Evolutionary conservation across 2,113 vertebrate species (phyloP).

Genomic region (Salminus brasiliensis): DNA sequence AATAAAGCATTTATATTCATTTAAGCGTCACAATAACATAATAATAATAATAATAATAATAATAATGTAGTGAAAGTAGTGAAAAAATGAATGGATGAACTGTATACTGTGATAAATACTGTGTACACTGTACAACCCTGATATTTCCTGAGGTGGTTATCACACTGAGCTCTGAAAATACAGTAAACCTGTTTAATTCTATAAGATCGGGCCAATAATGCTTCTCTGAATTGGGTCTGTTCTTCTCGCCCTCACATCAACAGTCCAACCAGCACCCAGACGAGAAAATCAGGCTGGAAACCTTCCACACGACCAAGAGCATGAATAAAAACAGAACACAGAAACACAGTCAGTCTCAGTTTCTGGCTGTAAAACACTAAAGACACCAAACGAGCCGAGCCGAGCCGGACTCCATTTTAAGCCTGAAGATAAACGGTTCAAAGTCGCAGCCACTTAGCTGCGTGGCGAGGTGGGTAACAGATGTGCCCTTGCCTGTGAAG

Average conservation of each 20-base stretch:
- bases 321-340: not conserved
- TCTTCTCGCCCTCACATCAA: no score
- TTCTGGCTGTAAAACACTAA: not conserved
- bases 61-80: no score
- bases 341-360: not conserved
- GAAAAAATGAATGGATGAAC: no score
- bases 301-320: not conserved
- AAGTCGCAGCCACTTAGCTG: not conserved
- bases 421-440: not conserved
- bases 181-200: no score
- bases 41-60: no score
- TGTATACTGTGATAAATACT: no score
- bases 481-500: constrained; percentile 24
- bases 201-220: not conserved
- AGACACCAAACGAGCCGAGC: not conserved
- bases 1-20: no score
- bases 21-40: no score
- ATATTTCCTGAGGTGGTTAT: no score
- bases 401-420: constrained; percentile 5
- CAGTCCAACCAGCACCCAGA: no score
- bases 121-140: no score
- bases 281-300: not conserved
- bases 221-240: not conserved
- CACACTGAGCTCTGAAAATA: no score
- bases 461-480: constrained; percentile 28